Conservation (phyloP, 2,113 vertebrate genomes). For the Ammodytes dubius region DNA sequence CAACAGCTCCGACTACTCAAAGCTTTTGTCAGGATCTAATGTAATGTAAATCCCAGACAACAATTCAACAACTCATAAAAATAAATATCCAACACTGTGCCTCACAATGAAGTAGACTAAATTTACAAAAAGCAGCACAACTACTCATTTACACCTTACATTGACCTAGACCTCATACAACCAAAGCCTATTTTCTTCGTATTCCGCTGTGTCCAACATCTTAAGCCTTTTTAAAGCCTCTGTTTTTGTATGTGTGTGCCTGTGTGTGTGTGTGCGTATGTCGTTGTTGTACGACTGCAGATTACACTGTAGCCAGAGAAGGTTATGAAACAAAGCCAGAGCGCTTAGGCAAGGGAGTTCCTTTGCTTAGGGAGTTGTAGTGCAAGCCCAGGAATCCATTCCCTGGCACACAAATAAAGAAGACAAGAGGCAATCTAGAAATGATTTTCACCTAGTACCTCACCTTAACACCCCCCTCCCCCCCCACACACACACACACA, state of each 20-base stretch:
- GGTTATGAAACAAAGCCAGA: slow-evolving; percentile 73
- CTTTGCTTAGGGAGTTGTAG: slow-evolving; percentile 65
- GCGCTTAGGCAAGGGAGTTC: slow-evolving; percentile 60
- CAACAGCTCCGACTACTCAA: not conserved
- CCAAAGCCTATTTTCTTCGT: slow-evolving; percentile 61
- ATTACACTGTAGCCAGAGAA: slow-evolving; percentile 65
- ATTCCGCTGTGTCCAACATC: slow-evolving; percentile 63
- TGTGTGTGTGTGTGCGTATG: slow-evolving; percentile 8
- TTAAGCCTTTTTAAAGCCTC: slow-evolving; percentile 67
- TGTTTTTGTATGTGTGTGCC: slow-evolving; percentile 36
- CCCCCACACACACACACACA: not conserved
- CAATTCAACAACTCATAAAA: not conserved
- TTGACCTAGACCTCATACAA: slow-evolving; percentile 42
- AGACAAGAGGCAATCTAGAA: slow-evolving; percentile 69
- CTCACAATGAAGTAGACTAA: slow-evolving; percentile 5
- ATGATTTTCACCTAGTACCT: slow-evolving; percentile 71
- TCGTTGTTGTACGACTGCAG: slow-evolving; percentile 52
- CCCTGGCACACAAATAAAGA: slow-evolving; percentile 49
- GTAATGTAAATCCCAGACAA: not conserved
- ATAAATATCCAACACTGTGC: not conserved
- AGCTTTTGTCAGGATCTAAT: not conserved
- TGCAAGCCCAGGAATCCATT: slow-evolving; percentile 51
- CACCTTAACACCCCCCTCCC: slow-evolving; percentile 2
- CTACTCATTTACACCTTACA: slow-evolving; percentile 57
- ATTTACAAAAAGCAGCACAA: slow-evolving; percentile 15